Evolutionary conservation across 2,888 invertebrate genomes (phyloP).

Genomic region (Clunio marinus): DNA sequence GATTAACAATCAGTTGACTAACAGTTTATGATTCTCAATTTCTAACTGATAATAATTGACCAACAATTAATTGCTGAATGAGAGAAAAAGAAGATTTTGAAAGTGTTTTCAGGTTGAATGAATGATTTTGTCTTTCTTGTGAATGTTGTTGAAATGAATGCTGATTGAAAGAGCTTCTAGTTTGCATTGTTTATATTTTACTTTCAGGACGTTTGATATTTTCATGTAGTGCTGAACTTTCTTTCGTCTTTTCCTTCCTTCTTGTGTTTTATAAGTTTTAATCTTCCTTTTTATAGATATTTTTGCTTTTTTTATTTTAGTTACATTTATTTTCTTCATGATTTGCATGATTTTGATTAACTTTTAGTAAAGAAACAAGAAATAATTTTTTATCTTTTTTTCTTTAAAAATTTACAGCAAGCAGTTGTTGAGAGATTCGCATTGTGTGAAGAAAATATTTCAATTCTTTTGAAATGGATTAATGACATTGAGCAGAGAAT

Average conservation of each 20-base stretch:
- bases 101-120: conserved; percentile 7
- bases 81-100: too few relatives aligned
- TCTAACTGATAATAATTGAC: too few relatives aligned
- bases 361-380: too few relatives aligned
- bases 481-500: conserved; percentile 76
- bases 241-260: neutral
- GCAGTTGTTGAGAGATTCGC: conserved; percentile 93
- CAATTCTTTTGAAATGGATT: conserved; percentile 83
- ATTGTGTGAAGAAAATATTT: conserved; percentile 80
- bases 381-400: neutral
- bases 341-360: too few relatives aligned
- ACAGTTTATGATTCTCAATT: neutral
- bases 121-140: neutral
- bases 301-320: neutral
- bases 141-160: conserved; percentile 2
- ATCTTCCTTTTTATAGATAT: neutral
- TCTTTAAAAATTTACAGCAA: conserved; percentile 63
- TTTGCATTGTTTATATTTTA: neutral
- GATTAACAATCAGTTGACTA: neutral
- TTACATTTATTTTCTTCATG: neutral
- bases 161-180: neutral
- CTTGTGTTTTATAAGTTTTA: neutral
- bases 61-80: too few relatives aligned
- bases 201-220: neutral
- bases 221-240: neutral